Base-by-base conservation (phyloP, 2,888 invertebrate genomes). In the Camptogramma bilineatum region DNA sequence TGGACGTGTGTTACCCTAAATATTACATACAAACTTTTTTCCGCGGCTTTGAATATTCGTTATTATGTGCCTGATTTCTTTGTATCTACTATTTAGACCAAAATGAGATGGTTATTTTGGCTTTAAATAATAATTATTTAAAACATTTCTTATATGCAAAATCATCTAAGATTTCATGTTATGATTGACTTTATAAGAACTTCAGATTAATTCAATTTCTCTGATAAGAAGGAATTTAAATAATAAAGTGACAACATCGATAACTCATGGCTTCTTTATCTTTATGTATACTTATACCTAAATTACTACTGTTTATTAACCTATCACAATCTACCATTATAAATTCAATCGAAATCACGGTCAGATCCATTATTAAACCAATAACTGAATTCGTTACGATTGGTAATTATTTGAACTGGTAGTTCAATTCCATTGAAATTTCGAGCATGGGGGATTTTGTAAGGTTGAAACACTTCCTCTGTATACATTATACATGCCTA, bases 331-430 rank as follows among this genome's bases (percentile, higher is more conserved):
- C 28, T 28, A 54, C 13, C 18, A 52, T 55, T 51, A 51, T 4
- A 21, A 7, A 54, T 54, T 51, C 28, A 55, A 51, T 51, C 16
- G n/a, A 51, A 60, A 54, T 44, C 61, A 56, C 44, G 52, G 51
- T 1, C 55, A 50, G 50, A 48, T 18, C 19, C 28, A 50, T 51
- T 42, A 53, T 48, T 48, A 62, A 56, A 42, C 21, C 19, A 52
- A 24, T 57, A 57, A 47, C 24, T 47, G 47, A 48, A 62, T 62
- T 62, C 51, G 44, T 51, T 52, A 52, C 56, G 28, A 34, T 39
- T 52, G 21, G 56, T 62, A 18, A 47, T 62, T 62, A 62, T 56
- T 54, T 54, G 17, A 48, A 51, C 50, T 54, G 19, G 28, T 60
- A 60, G 52, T 60, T 17, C 18, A 54, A 54, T 24, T 42, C n/a